phyloP scores from a whole-genome alignment of 2,113 vertebrate genomes.

The Ameiurus melas region DNA sequence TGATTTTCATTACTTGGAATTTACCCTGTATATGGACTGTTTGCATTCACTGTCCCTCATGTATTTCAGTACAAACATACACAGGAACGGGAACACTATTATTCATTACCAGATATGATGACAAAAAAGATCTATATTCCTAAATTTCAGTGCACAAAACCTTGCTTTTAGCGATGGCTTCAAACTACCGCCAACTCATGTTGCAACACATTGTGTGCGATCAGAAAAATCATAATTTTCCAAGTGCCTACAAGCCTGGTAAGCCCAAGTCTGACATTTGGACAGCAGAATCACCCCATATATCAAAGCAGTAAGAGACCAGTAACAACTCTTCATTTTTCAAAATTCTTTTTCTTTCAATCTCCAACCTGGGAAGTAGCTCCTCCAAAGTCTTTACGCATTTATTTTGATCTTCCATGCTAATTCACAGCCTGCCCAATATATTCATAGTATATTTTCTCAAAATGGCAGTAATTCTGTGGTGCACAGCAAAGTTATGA shows the following conservation, averaged over 20 bases:
- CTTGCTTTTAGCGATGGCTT: conserved; percentile 17
- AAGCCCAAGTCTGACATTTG: conserved; percentile 71
- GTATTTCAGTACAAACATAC: background rate
- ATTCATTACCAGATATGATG: background rate
- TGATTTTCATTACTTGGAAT: background rate
- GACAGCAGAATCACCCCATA: conserved; percentile 67
- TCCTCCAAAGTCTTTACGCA: conserved; percentile 80
- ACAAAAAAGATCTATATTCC: background rate
- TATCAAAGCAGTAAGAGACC: conserved; percentile 47
- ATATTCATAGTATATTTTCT: conserved; percentile 89
- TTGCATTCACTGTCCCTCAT: background rate
- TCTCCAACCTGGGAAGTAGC: conserved; percentile 68
- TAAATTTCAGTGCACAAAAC: background rate
- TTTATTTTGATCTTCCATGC: conserved; percentile 95
- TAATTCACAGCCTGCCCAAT: conserved; percentile 87
- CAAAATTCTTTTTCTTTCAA: conserved; percentile 40
- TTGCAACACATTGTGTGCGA: conserved; percentile 72
- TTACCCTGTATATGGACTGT: background rate
- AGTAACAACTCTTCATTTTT: conserved; percentile 64
- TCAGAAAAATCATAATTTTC: conserved; percentile 76
- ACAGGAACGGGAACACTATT: background rate
- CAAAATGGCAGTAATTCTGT: conserved; percentile 99
- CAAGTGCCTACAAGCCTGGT: conserved; percentile 72
- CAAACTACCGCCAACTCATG: conserved; percentile 61
- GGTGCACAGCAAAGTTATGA: conserved; percentile 97